Percentiles rank a stretch among this genome's conserved stretches.
These are phyloP conservation scores for Brenthis daphne DNA, from an alignment of 2,888 invertebrate species.

Conservation along the genomic window DNA sequence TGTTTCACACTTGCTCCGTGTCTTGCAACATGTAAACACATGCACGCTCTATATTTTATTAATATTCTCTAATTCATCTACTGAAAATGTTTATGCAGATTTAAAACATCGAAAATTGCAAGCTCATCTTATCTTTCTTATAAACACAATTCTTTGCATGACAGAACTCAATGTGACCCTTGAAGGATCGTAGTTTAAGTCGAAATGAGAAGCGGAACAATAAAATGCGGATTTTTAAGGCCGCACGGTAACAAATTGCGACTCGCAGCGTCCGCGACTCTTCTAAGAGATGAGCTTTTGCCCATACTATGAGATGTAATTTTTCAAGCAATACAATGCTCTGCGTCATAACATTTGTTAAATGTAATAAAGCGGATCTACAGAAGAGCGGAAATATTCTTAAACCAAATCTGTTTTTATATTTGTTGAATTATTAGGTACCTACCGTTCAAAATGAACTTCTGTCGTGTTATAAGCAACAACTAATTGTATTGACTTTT, in stretches of 20 bases:
- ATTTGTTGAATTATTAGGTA: not conserved
- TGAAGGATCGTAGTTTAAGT: constrained; percentile 59
- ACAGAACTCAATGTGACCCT: constrained; percentile 55
- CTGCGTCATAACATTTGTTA: not conserved
- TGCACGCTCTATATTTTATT: too few species aligned
- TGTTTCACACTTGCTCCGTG: too few species aligned
- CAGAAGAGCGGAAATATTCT: not conserved
- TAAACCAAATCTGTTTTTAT: not conserved
- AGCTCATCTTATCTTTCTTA: not conserved
- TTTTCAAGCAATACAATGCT: constrained; percentile 19
- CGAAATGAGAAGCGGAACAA: constrained; percentile 72
- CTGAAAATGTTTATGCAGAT: not conserved
- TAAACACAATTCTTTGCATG: constrained; percentile 39
- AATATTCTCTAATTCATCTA: not conserved
- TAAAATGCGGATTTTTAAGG: constrained; percentile 80
- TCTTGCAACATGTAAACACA: too few species aligned
- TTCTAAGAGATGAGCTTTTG: constrained; percentile 60
- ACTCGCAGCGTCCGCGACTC: constrained; percentile 61
- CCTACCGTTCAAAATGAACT: not conserved
- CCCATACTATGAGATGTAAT: constrained; percentile 54
- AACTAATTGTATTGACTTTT: too few species aligned
- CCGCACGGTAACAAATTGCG: constrained; percentile 76
- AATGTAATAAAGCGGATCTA: not conserved
- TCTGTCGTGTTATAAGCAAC: too few species aligned
- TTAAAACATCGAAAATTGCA: not conserved